Evolutionary conservation across 2,797 vertebrate species (phyloP), one percentile per base, ranked within the genome.

Genomic region (Periparus ater): DNA sequence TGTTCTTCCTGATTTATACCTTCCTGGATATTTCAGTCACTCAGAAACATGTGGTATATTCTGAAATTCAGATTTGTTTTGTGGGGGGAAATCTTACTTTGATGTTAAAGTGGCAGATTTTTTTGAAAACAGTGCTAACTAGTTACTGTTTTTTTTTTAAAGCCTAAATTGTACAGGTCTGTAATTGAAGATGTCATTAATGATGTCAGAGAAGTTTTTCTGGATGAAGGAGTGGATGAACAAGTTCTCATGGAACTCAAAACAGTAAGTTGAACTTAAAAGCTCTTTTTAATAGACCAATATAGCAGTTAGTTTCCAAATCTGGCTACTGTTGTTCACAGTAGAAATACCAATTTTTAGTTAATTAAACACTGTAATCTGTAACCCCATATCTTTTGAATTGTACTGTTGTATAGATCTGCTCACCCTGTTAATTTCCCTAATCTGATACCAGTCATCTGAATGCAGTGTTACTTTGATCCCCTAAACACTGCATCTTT

Each of bases 101-200:
- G 61, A 36, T 9, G 1, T 44, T 86, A 6, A 38, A 38, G 13
- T 72, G 17, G 32, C 58, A 29, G 25, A 17, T 63, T 57, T 60
- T 13, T 92, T 90, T 50, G 23, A 48, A 76, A 95, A 30, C 17
- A 40, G 5, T 7, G 2, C 66, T 94, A 17, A 89, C 38, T 38
- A 51, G 34, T 91, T 70, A 19, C 8, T 78, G 66, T 10, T 96
- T 91, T 65, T 65, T 55, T 65, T 55, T 95, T 82, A 4, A 88
- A 99, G 99, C 99, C 99, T 98, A 99, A 99, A 97, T 97, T 99
- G 60, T 99, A 99, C 80, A 98, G 98, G 96, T 98, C 98, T 96
- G 99, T 99, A 96, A 99, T 99, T 81, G 99, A 99, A 97, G 99
- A 99, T 96, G 99, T 99, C 94, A 99, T 99, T 97, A 99, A 98